Base-by-base conservation (phyloP, 2,888 invertebrate genomes). In the Macaria notata region DNA sequence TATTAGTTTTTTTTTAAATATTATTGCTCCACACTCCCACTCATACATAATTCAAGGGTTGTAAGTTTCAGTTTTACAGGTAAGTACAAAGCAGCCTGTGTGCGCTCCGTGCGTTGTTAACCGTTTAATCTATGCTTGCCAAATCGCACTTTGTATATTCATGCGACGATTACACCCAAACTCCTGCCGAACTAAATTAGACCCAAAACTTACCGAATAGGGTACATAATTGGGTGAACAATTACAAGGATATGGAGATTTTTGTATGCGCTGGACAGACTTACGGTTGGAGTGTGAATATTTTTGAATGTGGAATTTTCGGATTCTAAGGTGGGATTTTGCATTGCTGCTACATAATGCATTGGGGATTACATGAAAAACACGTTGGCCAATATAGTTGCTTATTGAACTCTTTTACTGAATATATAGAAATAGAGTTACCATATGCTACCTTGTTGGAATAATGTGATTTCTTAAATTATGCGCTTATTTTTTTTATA, bases 1-100 rank as follows among this genome's bases (percentile, higher is more conserved):
- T n/a, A n/a, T n/a, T n/a, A n/a, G n/a, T n/a, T n/a, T n/a, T n/a
- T n/a, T n/a, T n/a, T n/a, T n/a, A n/a, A n/a, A n/a, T n/a, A n/a
- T n/a, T 33, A 49, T 68, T 67, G 31, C 4, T 52, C 70, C 70
- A 65, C 42, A 56, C 49, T 30, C 53, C 9, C 6, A 4, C 67
- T 73, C 73, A 83, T 84, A 77, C 71, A 81, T 83, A 76, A 84
- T 84, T 80, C 82, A 82, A 67, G 52, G 54, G 60, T 66, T 71
- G 73, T 78, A 81, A 82, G 84, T 81, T 83, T 79, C 80, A 84
- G 83, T 83, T 83, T 82, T 76, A 75, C 80, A 77, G 77, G 80
- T 79, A 72, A 72, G 76, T 69, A 69, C 69, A 69, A 64, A 70
- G 68, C 75, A 76, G 75, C 82, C 78, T 78, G 79, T 78, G 76